Base-by-base conservation (phyloP, 2,888 invertebrate genomes). In the Anodontia alba region DNA sequence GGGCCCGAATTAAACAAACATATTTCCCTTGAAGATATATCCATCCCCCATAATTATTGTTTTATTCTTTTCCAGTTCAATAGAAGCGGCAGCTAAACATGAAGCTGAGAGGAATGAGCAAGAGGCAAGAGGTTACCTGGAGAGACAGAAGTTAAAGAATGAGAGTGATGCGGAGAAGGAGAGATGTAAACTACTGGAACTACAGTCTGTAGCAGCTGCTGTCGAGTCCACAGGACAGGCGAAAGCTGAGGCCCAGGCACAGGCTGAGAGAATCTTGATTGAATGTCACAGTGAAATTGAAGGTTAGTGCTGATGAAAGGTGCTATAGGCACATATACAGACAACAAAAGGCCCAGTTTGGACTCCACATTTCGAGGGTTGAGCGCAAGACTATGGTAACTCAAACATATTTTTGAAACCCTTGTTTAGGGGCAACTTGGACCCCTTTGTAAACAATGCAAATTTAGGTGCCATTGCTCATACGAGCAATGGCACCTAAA, bases 151-250 rank as follows among this genome's bases (percentile, higher is more conserved):
- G 68, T 86, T 93, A 29, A 31, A 72, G 26, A 92, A 91, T 73
- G 92, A 93, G 80, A 91, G 89, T 72, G 88, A 91, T n/a, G 87
- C 92, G 0, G 93, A 93, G 87, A 90, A 83, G 69, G 91, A 91
- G 69, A 78, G 93, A 23, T 83, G 89, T 66, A 88, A 90, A 75
- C 83, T 93, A 73, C 85, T 91, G 42, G 90, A 93, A 73, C 84
- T 93, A 31, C 84, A 86, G 42, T 90, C 92, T 8, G 73, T 89
- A 26, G 87, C 92, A 8, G 90, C 92, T 0, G 92, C 92, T 15
- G 91, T 92, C 5, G 92, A 92, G 80, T 92, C 92, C 1, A 89
- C 92, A 7, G 93, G 93, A 0, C 93, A 93, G 74, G 92, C 93
- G 1, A 91, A 85, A 67, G 93, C 93, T n/a, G 93, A 92, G 86